Base-by-base conservation (phyloP, 1,140 invertebrate species). In the Acyrthosiphon pisum region DNA sequence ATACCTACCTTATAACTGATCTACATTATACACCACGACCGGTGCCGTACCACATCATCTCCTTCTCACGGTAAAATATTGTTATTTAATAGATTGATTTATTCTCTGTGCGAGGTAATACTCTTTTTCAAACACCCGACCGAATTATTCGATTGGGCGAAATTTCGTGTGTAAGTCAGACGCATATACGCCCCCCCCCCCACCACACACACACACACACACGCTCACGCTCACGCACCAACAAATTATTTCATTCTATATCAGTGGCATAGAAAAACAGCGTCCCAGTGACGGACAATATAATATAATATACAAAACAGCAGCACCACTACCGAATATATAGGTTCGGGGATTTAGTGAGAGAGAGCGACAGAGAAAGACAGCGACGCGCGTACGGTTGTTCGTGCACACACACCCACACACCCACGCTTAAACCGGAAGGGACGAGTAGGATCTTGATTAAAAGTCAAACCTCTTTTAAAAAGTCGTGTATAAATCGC, bases 401-500 rank as follows among this genome's bases (percentile, higher is more conserved):
- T 76, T 60, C 56, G 56, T 60, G 26, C 60, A n/a, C 60, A 68
- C 60, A 60, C 56, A 22, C 81, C 8, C 81, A 4, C 60, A 68
- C 56, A n/a, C 30, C 14, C 60, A 6, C 22, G 60, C 14, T 76
- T 3, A n/a, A n/a, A 76, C 30, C 60, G n/a, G 60, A 76, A 76
- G n/a, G 14, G 60, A 76, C 60, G 30, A 76, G 84, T 26, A 26
- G 23, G 41, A 46, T 46, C 41, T 46, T 86, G 46, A 88, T 88
- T 87, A 88, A 88, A 88, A 88, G 46, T 88, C 86, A 50, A 88
- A 50, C 46, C 86, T 7, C 46, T 88, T 35, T 48, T n/a, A 50
- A 48, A 88, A 35, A 50, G 44, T 50, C 46, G 86, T 35, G 86
- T 88, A 50, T 88, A 88, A 88, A 88, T 88, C 86, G 86, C 86